Percentiles rank a stretch among this genome's conserved stretches.
These are phyloP conservation scores for Coregonus suidteri DNA, from an alignment of 2,797 vertebrate species.

Conservation along the genomic window DNA sequence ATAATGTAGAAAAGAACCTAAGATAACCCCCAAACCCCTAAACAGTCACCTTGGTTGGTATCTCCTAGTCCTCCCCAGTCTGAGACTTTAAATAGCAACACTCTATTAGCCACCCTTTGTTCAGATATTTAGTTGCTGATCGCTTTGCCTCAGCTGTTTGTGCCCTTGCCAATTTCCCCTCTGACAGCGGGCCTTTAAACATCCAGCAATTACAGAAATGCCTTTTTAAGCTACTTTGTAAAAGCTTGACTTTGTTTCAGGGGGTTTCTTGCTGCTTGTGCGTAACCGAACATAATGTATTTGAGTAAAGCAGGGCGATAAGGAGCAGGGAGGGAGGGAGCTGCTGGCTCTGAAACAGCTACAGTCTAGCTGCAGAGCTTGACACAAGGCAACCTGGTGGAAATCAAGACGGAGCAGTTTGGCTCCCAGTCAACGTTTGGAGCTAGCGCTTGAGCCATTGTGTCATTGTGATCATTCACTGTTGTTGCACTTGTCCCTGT, in stretches of 20 bases:
- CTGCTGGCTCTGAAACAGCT: neutral
- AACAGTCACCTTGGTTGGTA: neutral
- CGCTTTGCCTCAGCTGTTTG: conserved; percentile 1
- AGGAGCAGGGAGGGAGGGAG: neutral
- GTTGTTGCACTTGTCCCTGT: neutral
- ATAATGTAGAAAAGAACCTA: too few relatives aligned
- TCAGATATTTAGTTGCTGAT: neutral
- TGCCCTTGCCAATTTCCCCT: neutral
- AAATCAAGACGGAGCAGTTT: neutral
- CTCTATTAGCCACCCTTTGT: neutral
- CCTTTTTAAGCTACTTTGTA: conserved; percentile 5
- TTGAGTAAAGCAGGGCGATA: neutral
- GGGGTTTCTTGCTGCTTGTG: neutral
- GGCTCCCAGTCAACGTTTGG: neutral
- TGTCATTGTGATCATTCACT: neutral
- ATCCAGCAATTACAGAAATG: conserved; percentile 11
- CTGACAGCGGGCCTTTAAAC: conserved; percentile 6
- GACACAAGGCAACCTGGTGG: neutral
- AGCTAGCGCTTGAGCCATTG: neutral
- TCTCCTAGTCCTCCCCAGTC: neutral
- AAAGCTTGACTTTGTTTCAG: neutral
- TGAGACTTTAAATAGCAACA: neutral
- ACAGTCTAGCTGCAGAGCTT: neutral
- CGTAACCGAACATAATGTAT: neutral
- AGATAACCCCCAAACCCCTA: neutral